phyloP scores from a whole-genome alignment of 2,797 vertebrate genomes.

The Rhabdomys pumilio region DNA sequence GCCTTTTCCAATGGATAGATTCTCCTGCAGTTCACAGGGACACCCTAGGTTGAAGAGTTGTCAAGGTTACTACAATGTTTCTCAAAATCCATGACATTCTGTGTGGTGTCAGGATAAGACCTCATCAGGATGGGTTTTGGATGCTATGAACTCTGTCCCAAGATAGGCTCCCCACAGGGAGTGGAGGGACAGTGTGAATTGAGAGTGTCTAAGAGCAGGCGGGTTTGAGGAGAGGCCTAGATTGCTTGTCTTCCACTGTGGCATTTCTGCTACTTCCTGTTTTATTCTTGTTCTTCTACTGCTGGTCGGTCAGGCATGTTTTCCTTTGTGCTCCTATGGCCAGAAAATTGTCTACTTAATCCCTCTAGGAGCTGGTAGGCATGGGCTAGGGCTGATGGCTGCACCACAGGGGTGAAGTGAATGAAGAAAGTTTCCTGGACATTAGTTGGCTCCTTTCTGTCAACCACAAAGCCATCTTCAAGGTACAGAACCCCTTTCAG shows the following conservation, averaged over 20 bases:
- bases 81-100: not conserved
- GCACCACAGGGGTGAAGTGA: accelerated
- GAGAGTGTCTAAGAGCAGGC: not conserved
- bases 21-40: not conserved
- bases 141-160: not conserved
- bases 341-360: not conserved
- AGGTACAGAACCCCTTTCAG: not conserved
- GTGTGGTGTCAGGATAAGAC: not conserved
- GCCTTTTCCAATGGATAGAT: slow-evolving; percentile 69
- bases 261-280: not conserved
- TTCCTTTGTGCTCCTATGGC: not conserved
- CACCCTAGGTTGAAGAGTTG: not conserved
- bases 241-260: not conserved
- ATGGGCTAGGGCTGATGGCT: accelerated
- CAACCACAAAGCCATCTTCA: not conserved
- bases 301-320: not conserved
- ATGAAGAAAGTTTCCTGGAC: not conserved
- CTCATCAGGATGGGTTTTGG: not conserved
- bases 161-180: too few species aligned
- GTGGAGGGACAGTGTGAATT: not conserved
- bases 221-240: not conserved
- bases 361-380: not conserved
- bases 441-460: not conserved
- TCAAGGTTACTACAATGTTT: not conserved
- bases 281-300: accelerated